These are phyloP conservation scores for Macrotis lagotis DNA, from an alignment of 2,113 vertebrate genomes.

Conservation along the genomic window DNA sequence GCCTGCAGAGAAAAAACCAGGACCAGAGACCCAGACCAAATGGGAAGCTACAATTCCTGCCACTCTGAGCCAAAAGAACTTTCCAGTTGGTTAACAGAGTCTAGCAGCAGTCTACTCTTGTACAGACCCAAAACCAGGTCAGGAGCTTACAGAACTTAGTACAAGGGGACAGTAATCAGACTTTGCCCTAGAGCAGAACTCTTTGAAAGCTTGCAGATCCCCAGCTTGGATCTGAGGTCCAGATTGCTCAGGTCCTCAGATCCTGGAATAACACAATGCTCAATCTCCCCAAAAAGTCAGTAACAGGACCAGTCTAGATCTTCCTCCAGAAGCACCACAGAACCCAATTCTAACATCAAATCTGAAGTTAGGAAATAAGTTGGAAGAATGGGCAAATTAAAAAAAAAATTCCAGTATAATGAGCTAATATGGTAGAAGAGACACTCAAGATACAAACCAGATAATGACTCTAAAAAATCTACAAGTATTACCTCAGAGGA, in stretches of 20 bases:
- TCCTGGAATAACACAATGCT: neutral
- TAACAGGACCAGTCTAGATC: neutral
- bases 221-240: neutral
- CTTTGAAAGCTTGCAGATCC: neutral
- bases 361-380: neutral
- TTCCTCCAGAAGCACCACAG: neutral
- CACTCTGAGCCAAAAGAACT: neutral
- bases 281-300: neutral
- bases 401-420: neutral
- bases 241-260: neutral
- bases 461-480: neutral
- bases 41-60: neutral
- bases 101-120: neutral
- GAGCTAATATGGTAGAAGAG: neutral
- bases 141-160: neutral
- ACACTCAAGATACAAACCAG: neutral
- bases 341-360: neutral
- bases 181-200: neutral
- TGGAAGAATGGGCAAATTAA: neutral
- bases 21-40: neutral
- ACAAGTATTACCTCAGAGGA: neutral
- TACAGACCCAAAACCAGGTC: neutral
- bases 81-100: neutral
- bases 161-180: neutral
- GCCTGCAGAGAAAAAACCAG: neutral